phyloP scores from a whole-genome alignment of 2,797 vertebrate genomes.

The Halcyon leucocephala region DNA sequence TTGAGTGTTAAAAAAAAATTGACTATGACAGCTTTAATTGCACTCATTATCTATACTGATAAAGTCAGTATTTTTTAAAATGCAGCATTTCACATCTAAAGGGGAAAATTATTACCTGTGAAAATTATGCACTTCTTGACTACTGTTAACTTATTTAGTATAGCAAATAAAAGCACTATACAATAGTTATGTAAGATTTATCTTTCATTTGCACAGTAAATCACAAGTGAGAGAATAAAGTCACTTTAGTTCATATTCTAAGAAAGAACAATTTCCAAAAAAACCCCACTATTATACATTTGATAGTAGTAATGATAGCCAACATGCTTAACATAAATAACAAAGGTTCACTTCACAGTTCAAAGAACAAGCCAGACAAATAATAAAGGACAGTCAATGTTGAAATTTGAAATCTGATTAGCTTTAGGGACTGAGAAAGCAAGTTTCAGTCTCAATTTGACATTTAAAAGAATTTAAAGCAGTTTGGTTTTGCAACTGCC shows the following conservation, averaged over 20 bases:
- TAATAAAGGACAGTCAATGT: neutral
- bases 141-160: neutral
- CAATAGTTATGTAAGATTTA: neutral
- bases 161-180: neutral
- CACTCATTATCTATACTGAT: neutral
- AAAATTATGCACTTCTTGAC: neutral
- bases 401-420: neutral
- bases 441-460: neutral
- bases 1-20: neutral
- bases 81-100: neutral
- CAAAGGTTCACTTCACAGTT: neutral
- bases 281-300: neutral
- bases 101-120: neutral
- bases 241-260: neutral
- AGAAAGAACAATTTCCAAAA: neutral
- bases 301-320: neutral
- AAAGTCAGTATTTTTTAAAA: neutral
- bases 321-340: neutral
- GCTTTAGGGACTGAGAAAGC: neutral
- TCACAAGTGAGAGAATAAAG: neutral
- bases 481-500: neutral
- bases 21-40: neutral
- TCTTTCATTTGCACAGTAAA: neutral
- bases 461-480: neutral
- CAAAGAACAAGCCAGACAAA: neutral